Evolutionary conservation across 2,113 vertebrate genomes (phyloP).

Genomic region (Poicephalus meyeri): DNA sequence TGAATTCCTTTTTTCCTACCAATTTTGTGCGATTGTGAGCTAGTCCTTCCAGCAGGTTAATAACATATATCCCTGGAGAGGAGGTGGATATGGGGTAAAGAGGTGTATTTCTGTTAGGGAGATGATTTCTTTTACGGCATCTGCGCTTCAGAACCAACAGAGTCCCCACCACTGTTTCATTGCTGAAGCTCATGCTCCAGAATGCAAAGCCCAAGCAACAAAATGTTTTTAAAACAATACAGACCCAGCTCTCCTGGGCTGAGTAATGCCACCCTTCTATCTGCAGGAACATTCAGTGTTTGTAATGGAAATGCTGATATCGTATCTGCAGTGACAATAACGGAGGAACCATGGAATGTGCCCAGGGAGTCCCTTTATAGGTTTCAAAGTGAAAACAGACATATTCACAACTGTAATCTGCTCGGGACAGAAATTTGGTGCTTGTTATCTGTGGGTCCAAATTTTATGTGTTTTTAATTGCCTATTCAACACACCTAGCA

Average conservation of each 20-base stretch:
- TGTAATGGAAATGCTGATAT: neutral
- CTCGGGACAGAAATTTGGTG: constrained; percentile 32
- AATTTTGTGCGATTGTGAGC: neutral
- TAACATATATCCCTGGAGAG: neutral
- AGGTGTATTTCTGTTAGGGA: neutral
- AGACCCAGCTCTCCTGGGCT: neutral
- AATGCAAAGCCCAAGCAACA: neutral
- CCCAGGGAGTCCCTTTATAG: neutral
- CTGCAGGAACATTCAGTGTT: neutral
- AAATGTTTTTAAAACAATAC: neutral
- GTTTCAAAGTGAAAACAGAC: neutral
- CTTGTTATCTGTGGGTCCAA: constrained; percentile 58
- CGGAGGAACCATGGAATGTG: neutral
- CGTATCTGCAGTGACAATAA: constrained; percentile 19
- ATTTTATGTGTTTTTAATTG: constrained; percentile 79
- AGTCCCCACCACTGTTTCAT: too few relatives aligned
- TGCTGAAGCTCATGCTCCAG: neutral
- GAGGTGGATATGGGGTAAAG: neutral
- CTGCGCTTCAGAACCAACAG: neutral
- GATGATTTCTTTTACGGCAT: neutral
- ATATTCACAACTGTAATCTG: constrained; percentile 36
- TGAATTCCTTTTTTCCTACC: neutral
- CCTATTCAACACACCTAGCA: constrained; percentile 70
- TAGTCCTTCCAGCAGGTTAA: neutral
- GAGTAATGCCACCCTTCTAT: neutral